These are phyloP conservation scores for Lutjanus erythropterus DNA, from an alignment of 2,113 vertebrate genomes.

Conservation along the genomic window DNA sequence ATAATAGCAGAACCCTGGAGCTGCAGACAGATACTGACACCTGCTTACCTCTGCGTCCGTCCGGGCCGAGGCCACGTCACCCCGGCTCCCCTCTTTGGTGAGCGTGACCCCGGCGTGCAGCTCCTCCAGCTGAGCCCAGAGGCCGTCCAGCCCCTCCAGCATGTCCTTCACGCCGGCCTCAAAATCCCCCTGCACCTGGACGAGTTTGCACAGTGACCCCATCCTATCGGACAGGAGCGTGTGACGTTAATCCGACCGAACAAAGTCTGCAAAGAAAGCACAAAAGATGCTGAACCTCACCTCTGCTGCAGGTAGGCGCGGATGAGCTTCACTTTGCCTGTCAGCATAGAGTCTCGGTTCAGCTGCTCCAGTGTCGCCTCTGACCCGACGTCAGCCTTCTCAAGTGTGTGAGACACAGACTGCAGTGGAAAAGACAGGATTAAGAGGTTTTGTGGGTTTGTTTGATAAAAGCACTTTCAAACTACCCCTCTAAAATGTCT, in stretches of 20 bases:
- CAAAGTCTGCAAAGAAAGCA: neutral
- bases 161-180: conserved; percentile 67
- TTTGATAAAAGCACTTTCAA: neutral
- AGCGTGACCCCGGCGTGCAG: conserved; percentile 82
- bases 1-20: neutral
- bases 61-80: conserved; percentile 57
- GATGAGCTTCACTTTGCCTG: conserved; percentile 71
- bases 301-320: conserved; percentile 79
- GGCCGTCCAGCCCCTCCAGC: conserved; percentile 65
- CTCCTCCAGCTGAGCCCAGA: conserved; percentile 82
- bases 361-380: neutral
- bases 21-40: no score
- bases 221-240: conserved; percentile 58
- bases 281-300: conserved; percentile 55
- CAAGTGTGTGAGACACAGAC: conserved; percentile 69
- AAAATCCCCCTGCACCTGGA: conserved; percentile 75
- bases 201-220: conserved; percentile 61
- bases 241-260: conserved; percentile 9
- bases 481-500: neutral
- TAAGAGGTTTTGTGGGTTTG: conserved; percentile 10
- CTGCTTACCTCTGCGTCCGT: conserved; percentile 74
- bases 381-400: conserved; percentile 22
- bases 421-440: conserved; percentile 32
- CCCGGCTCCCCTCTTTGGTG: conserved; percentile 54
- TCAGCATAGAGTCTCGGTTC: conserved; percentile 27